Conservation (phyloP, 92 coral and sea anemone genomes). For the Phenganax marumi region DNA sequence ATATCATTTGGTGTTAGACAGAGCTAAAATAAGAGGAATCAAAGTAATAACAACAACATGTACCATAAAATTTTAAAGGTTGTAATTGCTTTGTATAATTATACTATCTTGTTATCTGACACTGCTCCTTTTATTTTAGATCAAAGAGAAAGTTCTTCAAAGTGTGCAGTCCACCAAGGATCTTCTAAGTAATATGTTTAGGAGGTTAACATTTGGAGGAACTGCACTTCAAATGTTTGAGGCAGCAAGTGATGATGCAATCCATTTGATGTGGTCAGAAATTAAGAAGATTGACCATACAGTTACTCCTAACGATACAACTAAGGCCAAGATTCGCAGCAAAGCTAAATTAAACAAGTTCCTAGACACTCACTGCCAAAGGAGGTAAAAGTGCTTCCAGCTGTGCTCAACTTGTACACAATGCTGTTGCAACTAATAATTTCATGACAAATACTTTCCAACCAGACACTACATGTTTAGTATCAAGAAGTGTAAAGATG, state of each 20-base stretch:
- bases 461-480: constrained; percentile 6
- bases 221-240: background rate
- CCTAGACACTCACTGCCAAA: constrained; percentile 18
- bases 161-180: constrained; percentile 3
- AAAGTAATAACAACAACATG: no score
- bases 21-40: no score
- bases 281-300: background rate
- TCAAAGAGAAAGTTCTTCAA: background rate
- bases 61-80: no score
- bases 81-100: no score
- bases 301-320: background rate
- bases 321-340: background rate
- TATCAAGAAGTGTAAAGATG: constrained; percentile 2
- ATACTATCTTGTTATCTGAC: no score
- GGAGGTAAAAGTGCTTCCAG: background rate
- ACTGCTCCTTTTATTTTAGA: background rate
- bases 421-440: background rate
- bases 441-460: background rate
- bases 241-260: constrained; percentile 4
- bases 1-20: no score
- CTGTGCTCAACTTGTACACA: background rate
- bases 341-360: constrained; percentile 3
- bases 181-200: background rate
- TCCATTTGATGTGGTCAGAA: constrained; percentile 11
- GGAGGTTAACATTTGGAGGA: constrained; percentile 6